phyloP scores from a whole-genome alignment of 23 tunicate species.

The Trididemnum nubilum region DNA sequence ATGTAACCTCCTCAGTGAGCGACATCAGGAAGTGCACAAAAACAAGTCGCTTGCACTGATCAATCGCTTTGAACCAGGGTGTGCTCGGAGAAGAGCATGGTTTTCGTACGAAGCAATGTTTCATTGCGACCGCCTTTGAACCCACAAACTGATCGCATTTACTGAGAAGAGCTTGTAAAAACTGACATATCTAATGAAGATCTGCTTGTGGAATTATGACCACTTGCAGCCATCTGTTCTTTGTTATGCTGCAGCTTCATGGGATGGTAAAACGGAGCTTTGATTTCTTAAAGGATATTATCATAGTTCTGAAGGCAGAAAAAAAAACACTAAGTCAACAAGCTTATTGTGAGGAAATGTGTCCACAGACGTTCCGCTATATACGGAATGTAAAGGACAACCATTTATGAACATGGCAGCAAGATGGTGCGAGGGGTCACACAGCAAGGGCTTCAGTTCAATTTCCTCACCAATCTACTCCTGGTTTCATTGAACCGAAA shows the following conservation, averaged over 20 bases:
- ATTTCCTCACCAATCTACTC: slow-evolving; percentile 40
- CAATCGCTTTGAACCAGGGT: slow-evolving; percentile 41
- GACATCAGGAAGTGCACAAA: slow-evolving; percentile 39
- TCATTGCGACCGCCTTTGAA: slow-evolving; percentile 43
- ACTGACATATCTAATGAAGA: slow-evolving; percentile 36
- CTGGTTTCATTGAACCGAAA: slow-evolving; percentile 41
- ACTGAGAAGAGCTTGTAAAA: slow-evolving; percentile 36
- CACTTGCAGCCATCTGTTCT: slow-evolving; percentile 40
- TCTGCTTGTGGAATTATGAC: slow-evolving; percentile 37
- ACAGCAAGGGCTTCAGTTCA: slow-evolving; percentile 41
- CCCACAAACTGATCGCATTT: slow-evolving; percentile 37
- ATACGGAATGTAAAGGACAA: slow-evolving; percentile 37
- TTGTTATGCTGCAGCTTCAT: slow-evolving; percentile 45
- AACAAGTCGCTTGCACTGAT: slow-evolving; percentile 46
- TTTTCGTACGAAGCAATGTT: slow-evolving; percentile 37
- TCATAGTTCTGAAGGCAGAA: slow-evolving; percentile 38
- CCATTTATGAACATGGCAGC: slow-evolving; percentile 39
- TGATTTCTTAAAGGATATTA: slow-evolving; percentile 36
- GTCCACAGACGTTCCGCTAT: slow-evolving; percentile 39
- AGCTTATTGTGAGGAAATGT: slow-evolving; percentile 38
- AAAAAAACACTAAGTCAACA: slow-evolving; percentile 38
- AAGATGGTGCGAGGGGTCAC: slow-evolving; percentile 34
- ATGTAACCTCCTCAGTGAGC: slow-evolving; percentile 38
- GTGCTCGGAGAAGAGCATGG: slow-evolving; percentile 35
- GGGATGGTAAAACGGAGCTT: slow-evolving; percentile 44